These are phyloP conservation scores for Coryphaenoides rupestris DNA, from an alignment of 2,113 vertebrate species.

Conservation along the genomic window DNA sequence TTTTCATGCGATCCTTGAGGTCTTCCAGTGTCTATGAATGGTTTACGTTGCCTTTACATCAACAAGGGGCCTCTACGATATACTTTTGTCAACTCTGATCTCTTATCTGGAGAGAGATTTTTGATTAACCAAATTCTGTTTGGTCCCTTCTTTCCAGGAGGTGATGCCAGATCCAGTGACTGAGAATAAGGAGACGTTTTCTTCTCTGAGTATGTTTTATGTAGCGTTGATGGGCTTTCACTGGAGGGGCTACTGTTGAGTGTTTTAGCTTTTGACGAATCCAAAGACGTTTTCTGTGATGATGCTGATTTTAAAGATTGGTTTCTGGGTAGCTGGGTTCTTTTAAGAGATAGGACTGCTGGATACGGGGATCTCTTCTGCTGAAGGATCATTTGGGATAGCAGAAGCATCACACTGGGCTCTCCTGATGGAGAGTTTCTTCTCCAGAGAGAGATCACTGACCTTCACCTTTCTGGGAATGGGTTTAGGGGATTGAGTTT, in stretches of 20 bases:
- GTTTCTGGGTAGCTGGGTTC: slow-evolving; percentile 22
- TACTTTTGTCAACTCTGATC: slow-evolving; percentile 11
- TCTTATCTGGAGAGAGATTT: slow-evolving; percentile 41
- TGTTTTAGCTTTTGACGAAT: slow-evolving; percentile 5
- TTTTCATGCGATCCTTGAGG: slow-evolving; percentile 12
- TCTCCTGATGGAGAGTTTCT: slow-evolving; percentile 8
- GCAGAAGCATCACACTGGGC: background rate
- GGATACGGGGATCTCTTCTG: slow-evolving; percentile 13
- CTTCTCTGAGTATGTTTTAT: slow-evolving; percentile 27
- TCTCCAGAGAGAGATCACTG: slow-evolving; percentile 36
- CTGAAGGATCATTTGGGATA: background rate
- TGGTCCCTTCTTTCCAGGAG: slow-evolving; percentile 37
- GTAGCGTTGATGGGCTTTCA: slow-evolving; percentile 24
- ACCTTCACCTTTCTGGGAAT: slow-evolving; percentile 18
- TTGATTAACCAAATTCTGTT: slow-evolving; percentile 14
- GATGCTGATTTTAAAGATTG: slow-evolving; percentile 16
- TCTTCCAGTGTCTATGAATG: background rate
- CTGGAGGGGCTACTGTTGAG: slow-evolving; percentile 17
- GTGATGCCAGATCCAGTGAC: slow-evolving; percentile 51
- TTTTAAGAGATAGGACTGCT: slow-evolving; percentile 5
- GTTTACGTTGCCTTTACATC: slow-evolving; percentile 24
- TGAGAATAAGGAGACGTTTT: slow-evolving; percentile 52
- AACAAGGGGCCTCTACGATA: background rate
- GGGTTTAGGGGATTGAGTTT: background rate
- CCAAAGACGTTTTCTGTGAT: background rate